Evolutionary conservation across 2,888 invertebrate species (phyloP).

Genomic region (Meiosimyza decipiens): DNA sequence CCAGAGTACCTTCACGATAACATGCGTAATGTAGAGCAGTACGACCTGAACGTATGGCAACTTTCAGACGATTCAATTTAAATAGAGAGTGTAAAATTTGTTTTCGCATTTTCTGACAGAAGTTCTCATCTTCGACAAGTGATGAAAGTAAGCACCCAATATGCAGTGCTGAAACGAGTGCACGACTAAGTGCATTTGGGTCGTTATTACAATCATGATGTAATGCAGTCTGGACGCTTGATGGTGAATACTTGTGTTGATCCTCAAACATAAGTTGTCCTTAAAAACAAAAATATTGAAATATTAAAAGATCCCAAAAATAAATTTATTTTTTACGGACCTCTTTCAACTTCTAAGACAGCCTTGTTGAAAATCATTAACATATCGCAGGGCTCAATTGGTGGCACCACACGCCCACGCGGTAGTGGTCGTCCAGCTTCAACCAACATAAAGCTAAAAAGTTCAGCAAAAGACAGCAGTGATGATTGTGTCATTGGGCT

Average conservation of each 20-base stretch:
- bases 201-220: conserved; percentile 75
- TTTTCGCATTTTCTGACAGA: conserved; percentile 68
- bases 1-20: conserved; percentile 78
- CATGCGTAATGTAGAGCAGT: conserved; percentile 86
- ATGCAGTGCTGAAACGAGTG: conserved; percentile 87
- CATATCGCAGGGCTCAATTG: conserved; percentile 84
- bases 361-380: conserved; percentile 85
- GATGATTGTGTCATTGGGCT: conserved; percentile 96
- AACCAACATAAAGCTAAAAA: conserved; percentile 93
- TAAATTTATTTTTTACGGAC: conserved; percentile 38
- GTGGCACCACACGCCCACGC: conserved; percentile 79
- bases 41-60: conserved; percentile 73
- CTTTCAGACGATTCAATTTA: conserved; percentile 79
- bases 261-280: conserved; percentile 71
- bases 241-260: conserved; percentile 37
- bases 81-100: conserved; percentile 80
- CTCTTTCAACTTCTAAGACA: conserved; percentile 77
- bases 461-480: conserved; percentile 92
- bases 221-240: conserved; percentile 61
- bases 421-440: conserved; percentile 80
- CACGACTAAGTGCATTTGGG: conserved; percentile 79
- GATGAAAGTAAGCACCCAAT: conserved; percentile 81
- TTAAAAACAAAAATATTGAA: conserved; percentile 31
- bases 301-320: background rate
- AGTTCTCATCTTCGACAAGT: conserved; percentile 71